Evolutionary conservation across 2,113 vertebrate species (phyloP).

Genomic region (Hippocampus abdominalis): DNA sequence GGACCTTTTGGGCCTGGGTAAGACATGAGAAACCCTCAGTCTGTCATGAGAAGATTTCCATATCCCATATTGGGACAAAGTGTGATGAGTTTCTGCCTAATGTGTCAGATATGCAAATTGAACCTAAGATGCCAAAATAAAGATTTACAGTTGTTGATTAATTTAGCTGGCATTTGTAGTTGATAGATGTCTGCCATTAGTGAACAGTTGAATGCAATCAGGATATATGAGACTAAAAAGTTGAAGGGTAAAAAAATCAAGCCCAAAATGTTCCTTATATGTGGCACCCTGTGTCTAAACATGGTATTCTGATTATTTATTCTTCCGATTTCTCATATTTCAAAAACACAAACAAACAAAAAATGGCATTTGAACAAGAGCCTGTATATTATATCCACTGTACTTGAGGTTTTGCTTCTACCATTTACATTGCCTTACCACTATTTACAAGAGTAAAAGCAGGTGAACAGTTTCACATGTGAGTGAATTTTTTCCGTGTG

Average conservation of each 20-base stretch:
- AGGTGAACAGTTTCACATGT: background rate
- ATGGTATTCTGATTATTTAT: too few relatives aligned
- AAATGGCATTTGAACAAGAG: too few relatives aligned
- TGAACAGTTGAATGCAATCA: constrained; percentile 8
- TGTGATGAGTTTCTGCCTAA: constrained; percentile 6
- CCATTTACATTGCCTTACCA: background rate
- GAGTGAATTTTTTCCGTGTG: background rate
- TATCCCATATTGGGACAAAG: constrained; percentile 14
- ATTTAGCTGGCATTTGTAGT: constrained; percentile 14
- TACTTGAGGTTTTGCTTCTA: too few relatives aligned
- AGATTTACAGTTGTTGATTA: constrained; percentile 12
- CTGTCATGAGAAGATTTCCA: background rate
- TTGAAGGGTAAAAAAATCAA: too few relatives aligned
- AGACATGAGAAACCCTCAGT: constrained; percentile 54
- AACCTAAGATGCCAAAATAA: constrained; percentile 7
- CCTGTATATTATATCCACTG: too few relatives aligned
- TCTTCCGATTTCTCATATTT: too few relatives aligned
- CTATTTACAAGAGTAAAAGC: background rate
- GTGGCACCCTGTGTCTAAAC: too few relatives aligned
- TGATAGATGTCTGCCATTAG: constrained; percentile 10
- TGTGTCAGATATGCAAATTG: constrained; percentile 9
- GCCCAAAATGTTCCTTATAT: too few relatives aligned
- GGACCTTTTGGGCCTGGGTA: constrained; percentile 93
- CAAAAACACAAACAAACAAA: too few relatives aligned
- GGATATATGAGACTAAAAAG: constrained; percentile 14